phyloP scores from a whole-genome alignment of 1,140 invertebrate genomes.

The Diorhabda carinulata region DNA sequence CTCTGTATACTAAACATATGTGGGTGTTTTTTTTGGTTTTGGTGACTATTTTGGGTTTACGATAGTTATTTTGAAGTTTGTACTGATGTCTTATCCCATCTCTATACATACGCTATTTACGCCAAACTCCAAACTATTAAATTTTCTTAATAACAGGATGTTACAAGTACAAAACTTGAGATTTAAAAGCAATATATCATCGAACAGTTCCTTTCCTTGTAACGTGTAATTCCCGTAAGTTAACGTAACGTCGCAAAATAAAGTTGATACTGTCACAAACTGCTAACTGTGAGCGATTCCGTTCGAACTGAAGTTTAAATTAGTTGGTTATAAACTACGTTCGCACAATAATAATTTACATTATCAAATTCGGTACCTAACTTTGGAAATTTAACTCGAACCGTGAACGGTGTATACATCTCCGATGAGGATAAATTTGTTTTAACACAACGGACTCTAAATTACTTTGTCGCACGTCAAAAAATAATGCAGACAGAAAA shows the following conservation, averaged over 20 bases:
- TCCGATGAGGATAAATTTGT: not conserved
- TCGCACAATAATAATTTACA: constrained; percentile 20
- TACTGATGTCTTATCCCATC: no score
- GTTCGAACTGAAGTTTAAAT: constrained; percentile 13
- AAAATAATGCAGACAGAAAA: no score
- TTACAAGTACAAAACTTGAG: not conserved
- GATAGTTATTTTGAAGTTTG: no score
- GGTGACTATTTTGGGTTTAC: no score
- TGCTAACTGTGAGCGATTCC: constrained; percentile 6
- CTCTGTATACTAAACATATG: no score
- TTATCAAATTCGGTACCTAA: constrained; percentile 12
- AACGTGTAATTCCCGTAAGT: not conserved
- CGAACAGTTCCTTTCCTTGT: not conserved
- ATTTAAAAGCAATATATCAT: not conserved
- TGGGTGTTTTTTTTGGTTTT: no score
- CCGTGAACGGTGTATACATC: constrained; percentile 6
- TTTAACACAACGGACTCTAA: no score
- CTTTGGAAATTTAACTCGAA: constrained; percentile 15
- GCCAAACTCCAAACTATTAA: no score
- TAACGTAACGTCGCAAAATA: not conserved
- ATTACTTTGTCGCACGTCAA: no score
- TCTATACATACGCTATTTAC: no score
- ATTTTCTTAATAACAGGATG: no score
- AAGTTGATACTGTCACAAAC: not conserved
- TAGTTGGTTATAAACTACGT: constrained; percentile 17